Evolutionary conservation across 2,797 vertebrate genomes (phyloP).

Genomic region (Hyperoplus lanceolatus): DNA sequence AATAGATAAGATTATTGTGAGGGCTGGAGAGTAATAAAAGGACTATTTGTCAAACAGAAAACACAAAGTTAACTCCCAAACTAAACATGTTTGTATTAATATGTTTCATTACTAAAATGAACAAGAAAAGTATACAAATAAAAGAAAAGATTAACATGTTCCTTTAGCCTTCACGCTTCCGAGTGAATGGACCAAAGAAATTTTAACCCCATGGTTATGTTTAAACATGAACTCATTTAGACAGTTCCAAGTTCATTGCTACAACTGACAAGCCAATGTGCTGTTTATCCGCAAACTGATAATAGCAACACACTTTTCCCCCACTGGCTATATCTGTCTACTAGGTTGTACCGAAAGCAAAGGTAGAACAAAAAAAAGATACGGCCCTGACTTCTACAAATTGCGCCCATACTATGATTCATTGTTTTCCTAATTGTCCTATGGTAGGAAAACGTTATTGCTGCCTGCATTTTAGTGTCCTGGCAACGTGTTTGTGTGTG

Average conservation of each 20-base stretch:
- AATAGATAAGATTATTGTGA: constrained; percentile 8
- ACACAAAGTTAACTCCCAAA: background rate
- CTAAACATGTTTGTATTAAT: background rate
- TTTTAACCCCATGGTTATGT: background rate
- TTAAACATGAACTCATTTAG: background rate
- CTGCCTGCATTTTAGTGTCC: background rate
- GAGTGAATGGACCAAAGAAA: background rate
- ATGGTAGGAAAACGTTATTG: background rate
- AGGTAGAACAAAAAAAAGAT: background rate
- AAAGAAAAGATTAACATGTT: background rate
- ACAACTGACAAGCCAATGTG: background rate
- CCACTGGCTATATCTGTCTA: background rate
- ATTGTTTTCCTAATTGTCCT: background rate
- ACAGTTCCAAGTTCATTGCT: background rate
- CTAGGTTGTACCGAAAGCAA: background rate
- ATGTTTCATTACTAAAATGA: background rate
- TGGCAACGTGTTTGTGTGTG: background rate
- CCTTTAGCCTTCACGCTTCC: background rate
- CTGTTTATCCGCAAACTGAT: background rate
- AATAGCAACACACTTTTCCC: background rate
- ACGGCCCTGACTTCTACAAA: background rate
- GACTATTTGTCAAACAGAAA: background rate
- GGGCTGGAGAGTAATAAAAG: background rate
- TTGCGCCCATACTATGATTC: background rate
- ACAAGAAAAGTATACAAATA: background rate